Conservation (phyloP, 2,113 vertebrate genomes). For the Sorex fumeus region DNA sequence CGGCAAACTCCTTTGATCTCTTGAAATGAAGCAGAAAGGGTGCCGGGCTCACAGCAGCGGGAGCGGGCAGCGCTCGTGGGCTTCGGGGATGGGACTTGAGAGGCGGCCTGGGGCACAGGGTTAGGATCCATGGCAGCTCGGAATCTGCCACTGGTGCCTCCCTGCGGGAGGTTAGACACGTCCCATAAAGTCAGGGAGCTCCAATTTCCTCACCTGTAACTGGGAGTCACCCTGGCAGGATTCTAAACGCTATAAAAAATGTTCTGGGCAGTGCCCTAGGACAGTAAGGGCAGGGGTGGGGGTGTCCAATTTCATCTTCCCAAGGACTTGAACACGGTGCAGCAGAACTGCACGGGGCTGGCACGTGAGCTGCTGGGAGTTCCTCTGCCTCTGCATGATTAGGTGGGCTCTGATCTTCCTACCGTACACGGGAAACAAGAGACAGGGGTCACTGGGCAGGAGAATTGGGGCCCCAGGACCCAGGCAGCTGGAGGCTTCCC, state of each 20-base stretch:
- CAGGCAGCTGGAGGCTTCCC: not conserved
- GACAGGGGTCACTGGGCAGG: not conserved
- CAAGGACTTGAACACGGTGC: not conserved
- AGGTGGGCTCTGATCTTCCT: not conserved
- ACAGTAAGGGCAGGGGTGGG: not conserved
- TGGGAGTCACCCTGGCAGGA: not conserved
- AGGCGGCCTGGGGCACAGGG: too few species aligned
- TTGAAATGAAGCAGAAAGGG: not conserved
- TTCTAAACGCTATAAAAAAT: not conserved
- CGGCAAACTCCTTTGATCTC: not conserved
- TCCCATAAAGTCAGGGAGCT: not conserved
- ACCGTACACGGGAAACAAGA: not conserved
- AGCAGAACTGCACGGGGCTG: not conserved
- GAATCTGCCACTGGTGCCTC: not conserved
- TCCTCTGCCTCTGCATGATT: slow-evolving; percentile 40
- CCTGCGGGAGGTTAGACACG: not conserved
- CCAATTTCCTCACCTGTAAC: slow-evolving; percentile 3
- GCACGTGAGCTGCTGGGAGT: not conserved
- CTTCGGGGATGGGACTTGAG: too few species aligned
- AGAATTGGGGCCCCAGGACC: not conserved
- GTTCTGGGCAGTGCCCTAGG: not conserved
- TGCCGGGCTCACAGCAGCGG: too few species aligned
- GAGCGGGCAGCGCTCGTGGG: too few species aligned
- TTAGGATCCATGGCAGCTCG: too few species aligned
- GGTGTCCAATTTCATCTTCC: not conserved